phyloP scores from a whole-genome alignment of 1,140 invertebrate species.

The Musca vetustissima region DNA sequence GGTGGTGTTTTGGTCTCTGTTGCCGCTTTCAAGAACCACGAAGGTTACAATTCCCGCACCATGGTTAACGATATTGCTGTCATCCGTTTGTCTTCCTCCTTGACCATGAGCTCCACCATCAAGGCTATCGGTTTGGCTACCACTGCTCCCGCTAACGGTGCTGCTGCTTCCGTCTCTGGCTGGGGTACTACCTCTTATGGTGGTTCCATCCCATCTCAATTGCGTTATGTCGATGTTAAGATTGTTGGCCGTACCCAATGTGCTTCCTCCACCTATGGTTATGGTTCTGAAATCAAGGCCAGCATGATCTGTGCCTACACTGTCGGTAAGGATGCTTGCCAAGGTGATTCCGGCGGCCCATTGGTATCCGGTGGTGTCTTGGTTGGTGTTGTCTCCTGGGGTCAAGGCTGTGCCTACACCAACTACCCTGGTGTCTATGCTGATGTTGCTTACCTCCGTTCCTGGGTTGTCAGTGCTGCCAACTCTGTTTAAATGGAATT shows the following conservation, averaged over 20 bases:
- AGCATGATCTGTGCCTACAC: constrained; percentile 57
- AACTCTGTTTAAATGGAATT: constrained; percentile 30
- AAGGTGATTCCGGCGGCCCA: constrained; percentile 59
- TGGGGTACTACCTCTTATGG: constrained; percentile 20
- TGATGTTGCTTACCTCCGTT: constrained; percentile 53
- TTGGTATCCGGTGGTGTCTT: constrained; percentile 45
- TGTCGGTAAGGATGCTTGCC: constrained; percentile 40
- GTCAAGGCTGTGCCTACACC: constrained; percentile 51
- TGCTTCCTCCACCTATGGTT: constrained; percentile 31
- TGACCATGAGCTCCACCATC: constrained; percentile 5
- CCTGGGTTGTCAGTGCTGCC: constrained; percentile 38
- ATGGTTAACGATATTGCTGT: constrained; percentile 26
- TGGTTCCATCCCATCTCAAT: not conserved
- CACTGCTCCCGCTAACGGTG: constrained; percentile 20
- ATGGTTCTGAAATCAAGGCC: constrained; percentile 36
- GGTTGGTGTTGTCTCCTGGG: constrained; percentile 66
- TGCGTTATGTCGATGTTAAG: constrained; percentile 16
- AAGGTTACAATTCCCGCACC: constrained; percentile 16
- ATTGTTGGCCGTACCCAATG: constrained; percentile 31
- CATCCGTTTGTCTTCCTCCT: not conserved
- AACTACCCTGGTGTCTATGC: constrained; percentile 66
- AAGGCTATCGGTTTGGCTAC: constrained; percentile 14
- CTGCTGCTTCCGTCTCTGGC: constrained; percentile 23
- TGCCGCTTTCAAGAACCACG: constrained; percentile 23
- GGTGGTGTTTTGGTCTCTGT: constrained; percentile 16